Base-by-base conservation (phyloP, 2,888 invertebrate genomes). In the Drosophila kanekoi region DNA sequence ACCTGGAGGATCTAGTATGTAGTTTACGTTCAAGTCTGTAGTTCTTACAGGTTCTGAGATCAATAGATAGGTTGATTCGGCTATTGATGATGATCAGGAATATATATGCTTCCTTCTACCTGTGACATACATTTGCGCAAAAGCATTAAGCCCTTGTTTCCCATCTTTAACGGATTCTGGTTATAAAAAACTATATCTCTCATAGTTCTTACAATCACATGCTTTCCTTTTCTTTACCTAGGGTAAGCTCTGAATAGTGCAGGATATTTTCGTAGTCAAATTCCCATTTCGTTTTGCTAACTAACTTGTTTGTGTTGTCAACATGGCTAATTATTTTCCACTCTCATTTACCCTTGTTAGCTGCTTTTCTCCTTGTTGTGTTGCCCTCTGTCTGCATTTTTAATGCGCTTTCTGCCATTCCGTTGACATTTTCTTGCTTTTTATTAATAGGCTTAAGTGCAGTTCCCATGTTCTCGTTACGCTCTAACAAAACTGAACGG, bases 391-490 rank as follows among this genome's bases (percentile, higher is more conserved):
- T 58, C 48, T 64, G 45, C 58, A 54, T 56, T 71, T 70, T 71
- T 66, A 79, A 86, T 81, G 66, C 69, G 76, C 71, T 79, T 77
- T 62, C 47, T 23, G 51, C 37, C 59, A 64, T 61, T 35, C 41
- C 56, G 51, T 62, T 82, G 70, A 69, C 81, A 77, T 81, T 81
- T 57, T 49, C 59, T 33, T 59, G 53, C 37, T 58, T 60, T 58
- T 74, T 81, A 79, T 83, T 79, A 86, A 86, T 82, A 79, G 76
- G 77, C 79, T 86, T 81, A 84, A 57, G 53, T 62, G 57, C 60
- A 41, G 8, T 61, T 62, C 13, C 32, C 18, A 18, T 52, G 23
- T 45, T 33, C 14, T 18, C 38, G 13, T 37, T 11, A 16, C 23
- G 28, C 45, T 14, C 49, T 57, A n/a, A 14, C 23, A 33, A 28